Percentiles rank a stretch among this genome's conserved stretches.
Evolutionary conservation across 2,113 vertebrate species (phyloP).

Genomic region (Odocoileus virginianus): DNA sequence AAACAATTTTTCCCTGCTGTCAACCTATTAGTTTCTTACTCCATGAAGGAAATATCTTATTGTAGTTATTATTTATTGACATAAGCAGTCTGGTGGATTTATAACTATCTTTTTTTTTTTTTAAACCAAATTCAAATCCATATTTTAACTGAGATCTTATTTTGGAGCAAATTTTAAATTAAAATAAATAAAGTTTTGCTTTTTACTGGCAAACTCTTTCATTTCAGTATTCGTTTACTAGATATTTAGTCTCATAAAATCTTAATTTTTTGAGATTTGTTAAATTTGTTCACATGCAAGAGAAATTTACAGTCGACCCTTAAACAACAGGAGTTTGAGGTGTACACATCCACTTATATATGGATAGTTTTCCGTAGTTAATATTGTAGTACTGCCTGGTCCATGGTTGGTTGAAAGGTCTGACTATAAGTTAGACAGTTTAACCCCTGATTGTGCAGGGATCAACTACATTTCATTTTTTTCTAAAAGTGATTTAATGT

Average conservation of each 20-base stretch:
- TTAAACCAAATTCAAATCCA: not conserved
- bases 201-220: not conserved
- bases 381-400: not conserved
- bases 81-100: not conserved
- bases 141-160: not conserved
- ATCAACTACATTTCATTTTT: not conserved
- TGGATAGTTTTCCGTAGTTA: not conserved
- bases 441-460: not conserved
- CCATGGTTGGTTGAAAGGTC: not conserved
- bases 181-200: not conserved
- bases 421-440: not conserved
- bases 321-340: not conserved
- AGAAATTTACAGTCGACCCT: not conserved
- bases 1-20: not conserved
- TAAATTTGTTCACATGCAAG: not conserved
- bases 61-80: constrained; percentile 3
- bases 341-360: not conserved
- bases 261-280: constrained; percentile 7
- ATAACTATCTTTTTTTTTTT: not conserved
- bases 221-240: not conserved
- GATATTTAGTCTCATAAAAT: not conserved
- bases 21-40: not conserved
- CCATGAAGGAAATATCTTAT: not conserved
- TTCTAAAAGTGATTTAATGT: not conserved
- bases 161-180: constrained; percentile 21